These are phyloP conservation scores for Lerema accius DNA, from an alignment of 1,140 invertebrate genomes.

Conservation along the genomic window DNA sequence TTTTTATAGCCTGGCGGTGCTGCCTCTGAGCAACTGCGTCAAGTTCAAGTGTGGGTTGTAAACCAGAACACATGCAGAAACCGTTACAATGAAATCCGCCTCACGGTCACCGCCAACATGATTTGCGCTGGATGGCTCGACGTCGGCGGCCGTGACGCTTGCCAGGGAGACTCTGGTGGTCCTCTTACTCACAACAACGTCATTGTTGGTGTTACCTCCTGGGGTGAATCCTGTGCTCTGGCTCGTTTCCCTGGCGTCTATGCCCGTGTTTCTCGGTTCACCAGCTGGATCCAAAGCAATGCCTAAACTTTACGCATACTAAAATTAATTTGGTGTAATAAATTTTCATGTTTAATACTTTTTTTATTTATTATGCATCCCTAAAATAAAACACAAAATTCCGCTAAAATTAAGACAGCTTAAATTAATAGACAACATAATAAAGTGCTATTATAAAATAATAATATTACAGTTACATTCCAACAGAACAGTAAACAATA, in stretches of 20 bases:
- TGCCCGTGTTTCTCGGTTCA: constrained; percentile 39
- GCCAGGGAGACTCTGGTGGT: constrained; percentile 84
- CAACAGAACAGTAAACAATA: no score
- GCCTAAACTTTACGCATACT: no score
- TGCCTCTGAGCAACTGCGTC: not conserved
- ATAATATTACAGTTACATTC: no score
- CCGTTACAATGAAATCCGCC: constrained; percentile 28
- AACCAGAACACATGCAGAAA: constrained; percentile 34
- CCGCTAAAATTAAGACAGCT: no score
- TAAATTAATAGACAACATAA: no score
- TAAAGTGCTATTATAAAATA: no score
- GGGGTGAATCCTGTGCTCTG: constrained; percentile 78
- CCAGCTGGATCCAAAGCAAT: constrained; percentile 39
- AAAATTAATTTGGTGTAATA: no score
- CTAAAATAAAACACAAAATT: no score
- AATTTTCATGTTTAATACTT: no score
- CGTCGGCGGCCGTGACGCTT: constrained; percentile 40
- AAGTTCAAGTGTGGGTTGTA: constrained; percentile 35
- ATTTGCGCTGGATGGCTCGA: constrained; percentile 43
- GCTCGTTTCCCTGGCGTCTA: no score
- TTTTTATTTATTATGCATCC: no score
- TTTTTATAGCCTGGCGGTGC: no score
- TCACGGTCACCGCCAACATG: constrained; percentile 38
- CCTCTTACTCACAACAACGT: constrained; percentile 83
- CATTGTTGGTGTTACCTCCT: constrained; percentile 83